Conservation (phyloP, 2,113 vertebrate genomes). For the Pipa parva region DNA sequence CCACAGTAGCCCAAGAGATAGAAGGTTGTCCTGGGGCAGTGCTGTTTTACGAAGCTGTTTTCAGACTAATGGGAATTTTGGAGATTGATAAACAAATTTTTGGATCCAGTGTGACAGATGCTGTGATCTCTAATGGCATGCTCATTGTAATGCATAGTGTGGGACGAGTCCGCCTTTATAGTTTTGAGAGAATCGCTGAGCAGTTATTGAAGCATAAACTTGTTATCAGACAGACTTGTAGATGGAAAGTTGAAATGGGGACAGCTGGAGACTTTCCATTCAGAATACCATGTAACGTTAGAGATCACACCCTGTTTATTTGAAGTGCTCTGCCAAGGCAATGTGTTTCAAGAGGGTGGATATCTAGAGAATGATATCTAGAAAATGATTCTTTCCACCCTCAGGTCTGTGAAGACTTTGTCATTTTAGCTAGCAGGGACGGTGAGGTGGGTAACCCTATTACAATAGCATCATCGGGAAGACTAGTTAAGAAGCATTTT, state of each 20-base stretch:
- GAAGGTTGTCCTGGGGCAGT: slow-evolving; percentile 69
- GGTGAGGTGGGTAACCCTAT: slow-evolving; percentile 71
- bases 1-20: slow-evolving; percentile 71
- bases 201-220: slow-evolving; percentile 73
- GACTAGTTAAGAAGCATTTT: slow-evolving; percentile 78
- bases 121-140: slow-evolving; percentile 81
- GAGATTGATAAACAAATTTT: slow-evolving; percentile 94
- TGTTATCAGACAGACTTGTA: slow-evolving; percentile 75
- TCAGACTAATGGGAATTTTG: slow-evolving; percentile 80
- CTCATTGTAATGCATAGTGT: slow-evolving; percentile 83
- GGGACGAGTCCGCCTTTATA: slow-evolving; percentile 86
- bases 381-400: slow-evolving; percentile 62
- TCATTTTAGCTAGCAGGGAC: slow-evolving; percentile 71
- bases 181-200: slow-evolving; percentile 80
- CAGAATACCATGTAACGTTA: slow-evolving; percentile 91
- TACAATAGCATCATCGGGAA: slow-evolving; percentile 86
- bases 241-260: slow-evolving; percentile 71
- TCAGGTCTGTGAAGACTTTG: slow-evolving; percentile 79
- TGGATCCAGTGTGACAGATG: slow-evolving; percentile 80
- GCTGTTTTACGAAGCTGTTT: slow-evolving; percentile 81
- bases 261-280: slow-evolving; percentile 81
- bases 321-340: slow-evolving; percentile 81
- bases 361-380: slow-evolving; percentile 92
- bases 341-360: slow-evolving; percentile 88
- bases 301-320: slow-evolving; percentile 83